Evolutionary conservation across 2,113 vertebrate species (phyloP).

Genomic region (Tauraco erythrolophus): DNA sequence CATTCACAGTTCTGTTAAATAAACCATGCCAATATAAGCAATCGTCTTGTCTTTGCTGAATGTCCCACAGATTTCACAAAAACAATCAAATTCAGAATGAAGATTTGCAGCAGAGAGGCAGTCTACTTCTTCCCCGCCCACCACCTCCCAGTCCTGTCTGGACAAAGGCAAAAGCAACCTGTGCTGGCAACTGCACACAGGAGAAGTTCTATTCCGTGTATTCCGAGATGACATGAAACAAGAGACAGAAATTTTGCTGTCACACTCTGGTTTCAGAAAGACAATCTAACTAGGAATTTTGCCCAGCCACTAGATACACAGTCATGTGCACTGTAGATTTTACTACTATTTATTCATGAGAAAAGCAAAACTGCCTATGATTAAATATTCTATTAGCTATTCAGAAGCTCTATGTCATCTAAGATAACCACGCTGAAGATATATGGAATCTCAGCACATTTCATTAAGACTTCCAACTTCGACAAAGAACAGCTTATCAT

Average conservation of each 20-base stretch:
- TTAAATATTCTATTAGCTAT: background rate
- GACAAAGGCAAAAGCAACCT: background rate
- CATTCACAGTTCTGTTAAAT: background rate
- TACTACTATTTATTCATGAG: background rate
- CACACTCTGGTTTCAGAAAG: background rate
- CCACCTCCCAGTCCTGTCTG: background rate
- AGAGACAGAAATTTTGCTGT: background rate
- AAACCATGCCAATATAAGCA: background rate
- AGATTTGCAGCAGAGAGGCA: background rate
- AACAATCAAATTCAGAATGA: background rate
- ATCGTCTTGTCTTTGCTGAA: background rate
- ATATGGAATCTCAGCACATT: background rate
- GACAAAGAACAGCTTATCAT: background rate
- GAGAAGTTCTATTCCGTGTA: background rate
- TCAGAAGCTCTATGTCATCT: background rate
- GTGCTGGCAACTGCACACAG: background rate
- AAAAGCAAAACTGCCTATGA: background rate
- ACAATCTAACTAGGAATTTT: background rate
- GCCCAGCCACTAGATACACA: background rate
- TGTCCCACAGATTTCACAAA: background rate
- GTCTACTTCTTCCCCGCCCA: background rate
- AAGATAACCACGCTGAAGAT: background rate
- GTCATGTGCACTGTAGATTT: background rate
- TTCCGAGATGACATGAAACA: background rate
- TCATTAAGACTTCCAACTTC: background rate